Evolutionary conservation across 2,888 invertebrate species (phyloP), one percentile per base, ranked within the genome.

Genomic region (Koerneria pararmatus): DNA sequence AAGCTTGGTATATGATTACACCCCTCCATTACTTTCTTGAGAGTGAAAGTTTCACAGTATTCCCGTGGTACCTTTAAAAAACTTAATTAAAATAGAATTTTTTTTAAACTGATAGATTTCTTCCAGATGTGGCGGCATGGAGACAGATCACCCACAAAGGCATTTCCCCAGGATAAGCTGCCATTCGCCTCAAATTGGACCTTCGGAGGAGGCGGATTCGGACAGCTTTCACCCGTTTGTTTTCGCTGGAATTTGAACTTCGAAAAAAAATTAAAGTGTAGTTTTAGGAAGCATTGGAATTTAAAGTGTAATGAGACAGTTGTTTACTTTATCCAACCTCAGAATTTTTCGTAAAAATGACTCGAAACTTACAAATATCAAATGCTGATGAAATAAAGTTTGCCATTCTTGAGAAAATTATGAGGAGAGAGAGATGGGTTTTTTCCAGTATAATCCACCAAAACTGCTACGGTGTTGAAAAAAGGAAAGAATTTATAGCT

Each of bases 191-290:
- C 32, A 15, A 56, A 68, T 3, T 76, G 76, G 76, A 71, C 60
- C 3, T 75, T 75, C 32, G 76, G 76, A 35, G 76, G 76, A 29
- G 66, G 68, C 27, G 75, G 78, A 54, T 74, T 70, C 66, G 75
- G 74, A 51, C 74, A 74, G 56, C 65, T 77, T 19, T 72, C 72
- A 29, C 75, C 76, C 48, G 73, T 73, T 37, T 58, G 68, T 53
- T 51, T 41, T 22, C 1, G 49, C 35, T 34, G n/a, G 31, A 24
- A 48, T 60, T 22, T 60, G 3, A 29, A 11, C 24, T 4, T 4
- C 3, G 11, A 6, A 27, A 29, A 51, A n/a, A n/a, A n/a, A n/a
- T n/a, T n/a, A 32, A 54, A 24, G 4, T 54, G 31, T 19, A 31
- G 19, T 6, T 24, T 6, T 31, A 54, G 27, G 31, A 5, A 46